A percentile compares a stretch with the other conserved stretches of the same genome.
phyloP scores from a whole-genome alignment of 2,797 vertebrate species.

The Malurus splendens region DNA sequence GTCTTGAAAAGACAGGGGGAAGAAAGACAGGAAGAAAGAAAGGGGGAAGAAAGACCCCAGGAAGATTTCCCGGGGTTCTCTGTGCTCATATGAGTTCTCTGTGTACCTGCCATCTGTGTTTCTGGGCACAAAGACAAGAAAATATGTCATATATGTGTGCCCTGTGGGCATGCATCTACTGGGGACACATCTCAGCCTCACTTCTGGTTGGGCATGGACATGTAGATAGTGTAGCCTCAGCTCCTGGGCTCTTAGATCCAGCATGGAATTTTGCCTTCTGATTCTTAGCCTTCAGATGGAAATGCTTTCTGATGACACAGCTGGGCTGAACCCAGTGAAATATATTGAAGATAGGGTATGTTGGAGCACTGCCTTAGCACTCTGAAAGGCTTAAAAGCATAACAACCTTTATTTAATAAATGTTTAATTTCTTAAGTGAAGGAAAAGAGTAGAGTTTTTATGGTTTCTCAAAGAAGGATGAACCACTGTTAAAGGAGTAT shows the following conservation, averaged over 20 bases:
- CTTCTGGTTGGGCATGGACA: not conserved
- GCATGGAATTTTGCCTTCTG: not conserved
- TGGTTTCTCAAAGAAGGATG: not conserved
- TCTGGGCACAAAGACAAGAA: not conserved
- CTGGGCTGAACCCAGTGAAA: not conserved
- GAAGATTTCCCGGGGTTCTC: not conserved
- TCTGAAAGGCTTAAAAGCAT: not conserved
- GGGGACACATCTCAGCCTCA: not conserved
- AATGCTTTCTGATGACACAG: not conserved
- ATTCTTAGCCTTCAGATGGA: not conserved
- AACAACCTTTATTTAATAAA: not conserved
- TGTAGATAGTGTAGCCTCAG: not conserved
- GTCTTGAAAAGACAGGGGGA: not conserved
- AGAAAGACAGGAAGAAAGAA: not conserved
- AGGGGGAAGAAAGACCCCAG: not conserved
- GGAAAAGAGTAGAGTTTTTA: not conserved
- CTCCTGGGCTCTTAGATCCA: not conserved
- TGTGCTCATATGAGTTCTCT: not conserved
- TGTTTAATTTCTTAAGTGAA: not conserved
- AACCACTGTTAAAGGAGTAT: not conserved
- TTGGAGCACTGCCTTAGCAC: not conserved
- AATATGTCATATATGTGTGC: not conserved
- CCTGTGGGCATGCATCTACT: not conserved
- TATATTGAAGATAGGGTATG: not conserved
- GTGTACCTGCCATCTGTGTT: not conserved